Evolutionary conservation across 1,140 invertebrate genomes (phyloP).

Genomic region (Drosophila fuyamai): DNA sequence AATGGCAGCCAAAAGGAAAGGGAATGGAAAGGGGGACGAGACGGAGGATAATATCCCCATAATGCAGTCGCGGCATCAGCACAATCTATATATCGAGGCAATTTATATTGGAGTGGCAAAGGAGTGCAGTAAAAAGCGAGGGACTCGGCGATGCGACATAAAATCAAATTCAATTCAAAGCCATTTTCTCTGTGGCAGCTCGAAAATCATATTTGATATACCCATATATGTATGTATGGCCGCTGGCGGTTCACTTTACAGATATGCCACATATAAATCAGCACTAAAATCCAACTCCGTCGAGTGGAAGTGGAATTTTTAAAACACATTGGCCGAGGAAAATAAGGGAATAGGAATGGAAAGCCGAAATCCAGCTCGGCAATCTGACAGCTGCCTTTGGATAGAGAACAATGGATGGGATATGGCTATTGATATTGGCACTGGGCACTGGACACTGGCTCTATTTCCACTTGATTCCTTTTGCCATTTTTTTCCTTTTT

Average conservation of each 20-base stretch:
- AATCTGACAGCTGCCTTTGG: constrained; percentile 57
- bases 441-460: constrained; percentile 8
- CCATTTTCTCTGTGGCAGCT: constrained; percentile 42
- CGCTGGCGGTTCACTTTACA: constrained; percentile 19
- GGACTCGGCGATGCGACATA: constrained; percentile 43
- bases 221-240: constrained; percentile 31
- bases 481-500: constrained; percentile 6
- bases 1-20: constrained; percentile 54
- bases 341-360: constrained; percentile 41
- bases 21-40: background rate
- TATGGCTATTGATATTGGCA: constrained; percentile 48
- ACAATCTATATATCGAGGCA: constrained; percentile 74
- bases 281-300: constrained; percentile 53
- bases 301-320: constrained; percentile 61
- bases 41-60: constrained; percentile 41
- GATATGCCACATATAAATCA: constrained; percentile 58
- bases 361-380: constrained; percentile 17
- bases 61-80: constrained; percentile 69
- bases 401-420: constrained; percentile 55
- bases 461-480: constrained; percentile 63
- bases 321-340: constrained; percentile 26
- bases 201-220: constrained; percentile 74
- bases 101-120: constrained; percentile 61
- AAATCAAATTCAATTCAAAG: constrained; percentile 70
- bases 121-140: constrained; percentile 22